phyloP scores from a whole-genome alignment of 37 sponge, comb jelly and placozoan species.

The Chondrosia reniformis region DNA sequence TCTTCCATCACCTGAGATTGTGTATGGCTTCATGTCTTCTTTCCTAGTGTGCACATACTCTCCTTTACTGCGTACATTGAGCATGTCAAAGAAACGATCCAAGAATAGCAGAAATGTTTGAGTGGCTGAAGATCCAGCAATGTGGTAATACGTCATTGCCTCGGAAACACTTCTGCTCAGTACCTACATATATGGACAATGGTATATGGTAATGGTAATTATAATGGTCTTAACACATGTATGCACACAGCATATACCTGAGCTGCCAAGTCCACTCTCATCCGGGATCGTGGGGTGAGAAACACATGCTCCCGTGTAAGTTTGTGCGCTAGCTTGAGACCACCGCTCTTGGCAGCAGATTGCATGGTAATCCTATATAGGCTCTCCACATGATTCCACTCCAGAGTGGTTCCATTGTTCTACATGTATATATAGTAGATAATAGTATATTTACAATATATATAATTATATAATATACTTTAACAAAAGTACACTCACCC shows the following conservation, averaged over 20 bases:
- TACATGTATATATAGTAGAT: conserved; percentile 5
- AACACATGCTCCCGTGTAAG: neutral
- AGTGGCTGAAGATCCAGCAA: neutral
- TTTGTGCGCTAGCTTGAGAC: neutral
- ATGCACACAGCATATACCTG: neutral
- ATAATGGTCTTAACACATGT: neutral
- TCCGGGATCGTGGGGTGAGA: neutral
- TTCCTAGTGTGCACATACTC: conserved; percentile 21
- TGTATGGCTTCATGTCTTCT: conserved; percentile 40
- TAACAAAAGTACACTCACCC: neutral
- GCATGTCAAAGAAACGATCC: conserved; percentile 38
- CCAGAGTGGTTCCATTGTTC: neutral
- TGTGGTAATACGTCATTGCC: conserved; percentile 1
- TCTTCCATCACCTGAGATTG: conserved; percentile 27
- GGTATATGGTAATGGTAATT: conserved; percentile 8
- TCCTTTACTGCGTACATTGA: conserved; percentile 31
- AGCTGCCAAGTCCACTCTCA: conserved; percentile 20
- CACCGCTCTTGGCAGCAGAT: neutral
- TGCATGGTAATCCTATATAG: neutral
- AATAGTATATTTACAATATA: neutral
- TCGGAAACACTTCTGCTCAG: conserved; percentile 6
- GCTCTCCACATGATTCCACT: neutral
- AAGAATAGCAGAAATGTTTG: conserved; percentile 2
- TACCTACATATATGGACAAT: conserved; percentile 22
- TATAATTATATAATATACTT: neutral